These are phyloP conservation scores for Corythaixoides concolor DNA, from an alignment of 2,113 vertebrate genomes.

Conservation along the genomic window DNA sequence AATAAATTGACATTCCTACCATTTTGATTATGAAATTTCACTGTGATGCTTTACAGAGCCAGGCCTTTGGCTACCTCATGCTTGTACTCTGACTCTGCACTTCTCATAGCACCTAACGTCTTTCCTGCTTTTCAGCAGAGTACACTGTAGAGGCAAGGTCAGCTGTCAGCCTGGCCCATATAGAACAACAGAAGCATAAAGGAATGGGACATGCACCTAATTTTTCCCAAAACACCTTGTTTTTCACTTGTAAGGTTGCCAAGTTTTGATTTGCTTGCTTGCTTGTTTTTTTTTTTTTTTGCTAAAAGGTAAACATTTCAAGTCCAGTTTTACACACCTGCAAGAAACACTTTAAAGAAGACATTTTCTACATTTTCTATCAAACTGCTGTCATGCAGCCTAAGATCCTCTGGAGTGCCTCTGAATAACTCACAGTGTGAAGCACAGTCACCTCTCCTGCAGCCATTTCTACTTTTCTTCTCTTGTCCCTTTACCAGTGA, in stretches of 20 bases:
- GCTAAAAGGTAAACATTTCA: not conserved
- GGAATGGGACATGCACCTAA: not conserved
- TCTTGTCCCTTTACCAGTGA: not conserved
- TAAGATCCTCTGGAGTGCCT: not conserved
- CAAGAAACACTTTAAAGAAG: not conserved
- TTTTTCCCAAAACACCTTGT: not conserved
- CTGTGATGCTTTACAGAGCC: not conserved
- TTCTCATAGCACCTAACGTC: not conserved
- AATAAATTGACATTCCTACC: not conserved
- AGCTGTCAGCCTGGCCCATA: not conserved
- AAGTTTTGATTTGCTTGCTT: not conserved
- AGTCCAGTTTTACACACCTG: not conserved
- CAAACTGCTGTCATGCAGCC: not conserved
- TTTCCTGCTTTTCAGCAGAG: not conserved
- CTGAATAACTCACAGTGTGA: not conserved
- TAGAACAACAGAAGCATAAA: not conserved
- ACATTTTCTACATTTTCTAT: not conserved
- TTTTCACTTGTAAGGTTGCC: not conserved
- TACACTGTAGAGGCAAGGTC: not conserved
- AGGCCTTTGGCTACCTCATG: rapidly evolving
- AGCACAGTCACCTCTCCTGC: not conserved
- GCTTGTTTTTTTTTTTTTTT: not conserved
- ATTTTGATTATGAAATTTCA: not conserved
- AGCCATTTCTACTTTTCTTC: not conserved
- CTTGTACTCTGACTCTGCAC: not conserved